Evolutionary conservation across 1,140 invertebrate species (phyloP).

Genomic region (Arctopsyche grandis): DNA sequence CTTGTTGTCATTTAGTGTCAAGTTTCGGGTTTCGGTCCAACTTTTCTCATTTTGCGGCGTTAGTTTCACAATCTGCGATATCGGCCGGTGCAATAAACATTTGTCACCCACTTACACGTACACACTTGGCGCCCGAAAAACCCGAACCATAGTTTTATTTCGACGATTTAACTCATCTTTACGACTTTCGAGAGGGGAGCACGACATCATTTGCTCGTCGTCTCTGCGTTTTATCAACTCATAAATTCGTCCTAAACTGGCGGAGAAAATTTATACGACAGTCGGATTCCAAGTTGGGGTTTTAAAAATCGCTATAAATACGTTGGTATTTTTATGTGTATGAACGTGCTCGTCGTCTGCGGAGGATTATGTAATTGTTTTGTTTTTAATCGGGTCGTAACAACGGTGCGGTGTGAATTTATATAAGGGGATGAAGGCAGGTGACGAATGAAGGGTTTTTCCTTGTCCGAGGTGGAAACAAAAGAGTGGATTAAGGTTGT

Average conservation of each 20-base stretch:
- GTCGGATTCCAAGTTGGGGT: too few relatives aligned
- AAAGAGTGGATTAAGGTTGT: constrained; percentile 17
- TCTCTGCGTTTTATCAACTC: constrained; percentile 6
- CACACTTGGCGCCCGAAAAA: constrained; percentile 13
- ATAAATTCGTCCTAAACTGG: background rate
- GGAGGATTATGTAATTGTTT: background rate
- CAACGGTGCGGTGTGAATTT: too few relatives aligned
- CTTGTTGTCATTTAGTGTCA: background rate
- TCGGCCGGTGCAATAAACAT: constrained; percentile 13
- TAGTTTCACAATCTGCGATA: constrained; percentile 20
- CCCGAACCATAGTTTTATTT: constrained; percentile 31
- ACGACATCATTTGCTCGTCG: background rate
- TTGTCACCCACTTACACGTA: constrained; percentile 23
- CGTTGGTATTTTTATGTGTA: too few relatives aligned
- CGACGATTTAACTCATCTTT: constrained; percentile 40
- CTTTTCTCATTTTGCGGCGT: constrained; percentile 21
- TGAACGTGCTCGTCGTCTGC: too few relatives aligned
- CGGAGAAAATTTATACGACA: too few relatives aligned
- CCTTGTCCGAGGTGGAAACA: constrained; percentile 15
- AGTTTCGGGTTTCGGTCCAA: constrained; percentile 9
- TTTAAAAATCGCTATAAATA: too few relatives aligned
- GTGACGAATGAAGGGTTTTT: constrained; percentile 35
- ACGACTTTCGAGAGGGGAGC: constrained; percentile 2
- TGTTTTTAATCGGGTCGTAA: background rate
- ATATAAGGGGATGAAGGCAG: background rate